Percentiles rank a stretch among this genome's conserved stretches.
phyloP scores from a whole-genome alignment of 2,113 vertebrate genomes.

The Setophaga petechia region DNA sequence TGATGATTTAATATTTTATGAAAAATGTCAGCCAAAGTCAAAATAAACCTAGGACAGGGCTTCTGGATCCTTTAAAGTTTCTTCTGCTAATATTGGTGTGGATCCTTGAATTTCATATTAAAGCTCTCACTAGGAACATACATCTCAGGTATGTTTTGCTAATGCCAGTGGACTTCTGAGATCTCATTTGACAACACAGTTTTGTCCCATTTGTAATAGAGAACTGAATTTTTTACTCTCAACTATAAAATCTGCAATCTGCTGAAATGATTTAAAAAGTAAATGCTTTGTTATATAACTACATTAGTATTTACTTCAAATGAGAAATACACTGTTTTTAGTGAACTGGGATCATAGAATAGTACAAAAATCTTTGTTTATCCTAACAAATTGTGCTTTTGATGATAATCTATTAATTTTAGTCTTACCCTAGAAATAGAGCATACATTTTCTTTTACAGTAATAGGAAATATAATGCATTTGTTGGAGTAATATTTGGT shows the following conservation, averaged over 20 bases:
- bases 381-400: neutral
- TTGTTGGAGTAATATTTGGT: neutral
- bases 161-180: neutral
- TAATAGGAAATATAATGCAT: neutral
- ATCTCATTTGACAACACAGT: neutral
- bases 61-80: neutral
- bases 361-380: neutral
- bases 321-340: neutral
- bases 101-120: neutral
- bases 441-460: neutral
- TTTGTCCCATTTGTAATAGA: neutral
- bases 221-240: neutral
- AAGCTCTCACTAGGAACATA: neutral
- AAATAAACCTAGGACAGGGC: neutral
- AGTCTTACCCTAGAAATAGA: neutral
- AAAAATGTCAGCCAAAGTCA: neutral
- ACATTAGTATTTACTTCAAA: neutral
- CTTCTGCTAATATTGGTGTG: neutral
- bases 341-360: neutral
- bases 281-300: neutral
- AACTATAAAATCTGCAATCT: neutral
- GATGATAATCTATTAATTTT: neutral
- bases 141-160: neutral
- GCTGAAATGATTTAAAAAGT: neutral
- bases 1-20: neutral